Evolutionary conservation across 2,797 vertebrate genomes (phyloP).

Genomic region (Halcyon leucocephala): DNA sequence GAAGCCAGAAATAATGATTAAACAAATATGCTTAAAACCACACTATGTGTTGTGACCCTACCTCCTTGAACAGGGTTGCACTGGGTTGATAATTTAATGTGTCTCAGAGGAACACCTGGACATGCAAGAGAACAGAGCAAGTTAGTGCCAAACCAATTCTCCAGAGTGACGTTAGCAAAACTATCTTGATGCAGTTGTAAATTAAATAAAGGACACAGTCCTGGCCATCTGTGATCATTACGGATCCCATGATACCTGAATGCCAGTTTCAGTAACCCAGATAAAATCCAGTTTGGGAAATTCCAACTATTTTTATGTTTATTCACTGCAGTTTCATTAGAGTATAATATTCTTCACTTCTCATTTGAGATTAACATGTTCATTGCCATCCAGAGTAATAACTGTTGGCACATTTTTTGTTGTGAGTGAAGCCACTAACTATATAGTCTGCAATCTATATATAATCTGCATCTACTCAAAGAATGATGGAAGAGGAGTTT

Average conservation of each 20-base stretch:
- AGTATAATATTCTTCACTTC: background rate
- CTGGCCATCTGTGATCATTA: background rate
- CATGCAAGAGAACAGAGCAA: background rate
- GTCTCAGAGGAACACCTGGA: background rate
- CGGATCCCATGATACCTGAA: background rate
- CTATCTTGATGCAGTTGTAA: background rate
- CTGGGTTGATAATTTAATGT: too few species aligned
- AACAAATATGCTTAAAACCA: background rate
- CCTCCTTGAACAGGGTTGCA: background rate
- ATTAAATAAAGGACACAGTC: background rate
- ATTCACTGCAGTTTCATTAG: background rate
- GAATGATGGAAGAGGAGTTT: background rate
- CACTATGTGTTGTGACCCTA: background rate
- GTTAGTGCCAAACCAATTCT: background rate
- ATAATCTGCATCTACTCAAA: background rate
- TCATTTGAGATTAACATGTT: background rate
- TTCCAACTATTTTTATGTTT: background rate
- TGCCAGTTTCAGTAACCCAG: background rate
- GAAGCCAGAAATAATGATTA: background rate
- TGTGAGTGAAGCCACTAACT: background rate
- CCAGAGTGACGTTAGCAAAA: background rate
- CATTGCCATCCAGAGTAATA: background rate
- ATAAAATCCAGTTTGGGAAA: background rate
- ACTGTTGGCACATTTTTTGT: background rate
- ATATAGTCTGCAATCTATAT: background rate